phyloP scores from a whole-genome alignment of 2,888 invertebrate genomes.

The Drosophila neonasuta region DNA sequence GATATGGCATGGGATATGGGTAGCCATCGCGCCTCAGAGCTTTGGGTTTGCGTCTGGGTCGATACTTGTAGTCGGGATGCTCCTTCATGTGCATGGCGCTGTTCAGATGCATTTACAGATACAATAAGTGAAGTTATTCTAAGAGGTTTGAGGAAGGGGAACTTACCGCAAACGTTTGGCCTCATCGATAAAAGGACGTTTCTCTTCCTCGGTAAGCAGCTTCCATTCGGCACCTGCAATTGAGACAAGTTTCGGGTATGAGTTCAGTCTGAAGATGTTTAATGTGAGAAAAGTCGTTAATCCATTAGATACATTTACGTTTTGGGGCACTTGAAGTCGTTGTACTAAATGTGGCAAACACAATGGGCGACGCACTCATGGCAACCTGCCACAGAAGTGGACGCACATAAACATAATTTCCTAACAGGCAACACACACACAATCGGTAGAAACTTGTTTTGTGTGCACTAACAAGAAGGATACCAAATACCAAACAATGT shows the following conservation, averaged over 20 bases:
- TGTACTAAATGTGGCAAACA: slow-evolving; percentile 54
- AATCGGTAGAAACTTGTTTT: slow-evolving; percentile 51
- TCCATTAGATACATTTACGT: slow-evolving; percentile 61
- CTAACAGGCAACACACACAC: slow-evolving; percentile 30
- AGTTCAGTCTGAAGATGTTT: slow-evolving; percentile 11
- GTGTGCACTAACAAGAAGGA: slow-evolving; percentile 66
- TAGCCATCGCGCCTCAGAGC: slow-evolving; percentile 94
- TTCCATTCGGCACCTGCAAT: slow-evolving; percentile 96
- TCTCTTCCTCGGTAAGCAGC: slow-evolving; percentile 94
- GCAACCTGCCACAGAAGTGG: slow-evolving; percentile 43
- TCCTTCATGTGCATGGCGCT: slow-evolving; percentile 97
- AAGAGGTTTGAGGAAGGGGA: not conserved
- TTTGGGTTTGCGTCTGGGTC: slow-evolving; percentile 94
- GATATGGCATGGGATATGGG: slow-evolving; percentile 95
- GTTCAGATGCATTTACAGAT: slow-evolving; percentile 28
- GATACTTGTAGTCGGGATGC: slow-evolving; percentile 96
- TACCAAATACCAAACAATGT: slow-evolving; percentile 68
- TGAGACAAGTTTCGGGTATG: slow-evolving; percentile 8
- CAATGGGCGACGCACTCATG: slow-evolving; percentile 54
- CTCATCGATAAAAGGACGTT: slow-evolving; percentile 98
- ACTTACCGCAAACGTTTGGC: slow-evolving; percentile 90
- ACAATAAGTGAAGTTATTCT: not conserved
- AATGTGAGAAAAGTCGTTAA: slow-evolving; percentile 50
- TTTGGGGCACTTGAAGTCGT: slow-evolving; percentile 45
- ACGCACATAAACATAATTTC: slow-evolving; percentile 50